phyloP scores from a whole-genome alignment of 2,888 invertebrate genomes.

The Lepidocyrtoides sp. region DNA sequence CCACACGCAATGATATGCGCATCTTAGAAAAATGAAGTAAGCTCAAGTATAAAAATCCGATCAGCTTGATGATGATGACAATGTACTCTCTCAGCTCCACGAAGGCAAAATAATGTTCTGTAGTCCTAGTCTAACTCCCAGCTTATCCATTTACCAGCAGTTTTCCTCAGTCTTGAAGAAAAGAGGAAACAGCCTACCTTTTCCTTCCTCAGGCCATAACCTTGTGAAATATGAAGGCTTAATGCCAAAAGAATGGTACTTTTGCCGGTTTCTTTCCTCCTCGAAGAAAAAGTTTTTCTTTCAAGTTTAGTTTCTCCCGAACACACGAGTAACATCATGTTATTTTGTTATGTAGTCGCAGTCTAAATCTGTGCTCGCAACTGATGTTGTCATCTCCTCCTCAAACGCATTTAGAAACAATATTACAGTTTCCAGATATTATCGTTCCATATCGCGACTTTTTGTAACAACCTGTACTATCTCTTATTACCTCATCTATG shows the following conservation, averaged over 20 bases:
- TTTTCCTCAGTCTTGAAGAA: neutral
- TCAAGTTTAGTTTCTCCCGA: neutral
- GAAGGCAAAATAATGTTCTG: neutral
- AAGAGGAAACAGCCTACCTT: slow-evolving; percentile 33
- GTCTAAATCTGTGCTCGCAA: neutral
- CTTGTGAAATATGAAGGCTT: slow-evolving; percentile 73
- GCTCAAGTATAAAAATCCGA: too few relatives aligned
- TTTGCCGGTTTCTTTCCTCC: slow-evolving; percentile 33
- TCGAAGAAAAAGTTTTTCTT: slow-evolving; percentile 43
- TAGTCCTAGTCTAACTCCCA: neutral
- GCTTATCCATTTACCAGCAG: neutral
- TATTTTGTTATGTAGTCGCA: neutral
- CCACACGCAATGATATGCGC: too few relatives aligned
- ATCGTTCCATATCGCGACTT: slow-evolving; percentile 16
- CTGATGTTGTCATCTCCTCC: neutral
- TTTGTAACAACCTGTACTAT: neutral
- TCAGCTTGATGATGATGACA: too few relatives aligned
- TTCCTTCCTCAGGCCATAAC: slow-evolving; percentile 71
- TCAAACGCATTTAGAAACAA: neutral
- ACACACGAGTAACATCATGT: neutral
- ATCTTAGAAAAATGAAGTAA: too few relatives aligned
- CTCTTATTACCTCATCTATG: neutral
- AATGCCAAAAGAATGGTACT: slow-evolving; percentile 66
- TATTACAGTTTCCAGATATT: neutral
- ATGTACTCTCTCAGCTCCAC: neutral